These are phyloP conservation scores for Blennius ocellaris DNA, from an alignment of 2,113 vertebrate species.

Conservation along the genomic window DNA sequence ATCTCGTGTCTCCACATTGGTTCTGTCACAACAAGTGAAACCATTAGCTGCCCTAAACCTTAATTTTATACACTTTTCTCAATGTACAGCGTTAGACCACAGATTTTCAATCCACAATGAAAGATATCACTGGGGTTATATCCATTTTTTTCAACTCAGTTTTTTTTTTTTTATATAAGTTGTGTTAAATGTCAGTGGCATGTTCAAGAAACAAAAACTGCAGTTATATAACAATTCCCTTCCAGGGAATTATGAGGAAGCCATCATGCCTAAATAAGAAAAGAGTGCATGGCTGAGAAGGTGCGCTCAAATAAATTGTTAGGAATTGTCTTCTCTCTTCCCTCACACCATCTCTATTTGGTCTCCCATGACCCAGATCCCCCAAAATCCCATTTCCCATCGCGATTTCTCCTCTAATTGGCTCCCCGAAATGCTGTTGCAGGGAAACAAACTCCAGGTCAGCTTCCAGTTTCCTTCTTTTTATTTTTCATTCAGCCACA, in stretches of 20 bases:
- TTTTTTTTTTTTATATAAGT: not conserved
- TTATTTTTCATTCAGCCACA: not conserved
- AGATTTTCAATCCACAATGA: too few relatives aligned
- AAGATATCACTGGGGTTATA: too few relatives aligned
- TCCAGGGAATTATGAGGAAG: not conserved
- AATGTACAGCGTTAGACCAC: too few relatives aligned
- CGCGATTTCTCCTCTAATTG: conserved; percentile 46
- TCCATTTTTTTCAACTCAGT: too few relatives aligned
- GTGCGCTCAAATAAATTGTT: conserved; percentile 16
- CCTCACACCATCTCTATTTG: conserved; percentile 16
- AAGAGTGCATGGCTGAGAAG: conserved; percentile 3
- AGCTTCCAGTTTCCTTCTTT: not conserved
- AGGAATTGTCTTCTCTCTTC: conserved; percentile 22
- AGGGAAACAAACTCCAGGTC: conserved; percentile 20
- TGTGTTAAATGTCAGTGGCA: not conserved
- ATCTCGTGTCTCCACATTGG: too few relatives aligned
- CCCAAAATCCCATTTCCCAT: conserved; percentile 27
- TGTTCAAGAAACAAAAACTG: not conserved
- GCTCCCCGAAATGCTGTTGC: conserved; percentile 38
- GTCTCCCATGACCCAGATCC: conserved; percentile 36
- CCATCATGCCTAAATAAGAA: not conserved
- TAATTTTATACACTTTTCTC: too few relatives aligned
- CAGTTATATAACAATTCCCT: not conserved
- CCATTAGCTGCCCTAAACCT: too few relatives aligned
- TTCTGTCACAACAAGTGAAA: too few relatives aligned